Base-by-base conservation (phyloP, 53 echinoderm and acorn worm genomes). In the Paracentrotus lividus region DNA sequence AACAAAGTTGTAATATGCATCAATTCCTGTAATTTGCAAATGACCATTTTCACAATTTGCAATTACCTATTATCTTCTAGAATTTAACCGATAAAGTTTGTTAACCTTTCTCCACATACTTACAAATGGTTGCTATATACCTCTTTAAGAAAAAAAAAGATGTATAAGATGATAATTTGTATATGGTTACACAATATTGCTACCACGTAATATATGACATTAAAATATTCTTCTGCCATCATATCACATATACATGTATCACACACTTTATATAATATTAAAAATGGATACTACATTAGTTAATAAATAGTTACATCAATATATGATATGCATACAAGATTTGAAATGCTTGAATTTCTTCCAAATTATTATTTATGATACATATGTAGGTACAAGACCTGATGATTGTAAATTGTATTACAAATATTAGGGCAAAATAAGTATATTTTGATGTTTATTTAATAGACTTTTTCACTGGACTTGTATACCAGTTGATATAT, bases 191-290 rank as follows among this genome's bases (percentile, higher is more conserved):
- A 23, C 20, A 2, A 49, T 14, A n/a, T 47, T 56, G 36, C 12
- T 4, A 86, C 31, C 8, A 55, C 47, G 18, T 55, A 56, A 54
- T 86, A 86, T 86, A 54, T 13, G 38, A 32, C 38, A 54, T 86
- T 49, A 86, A 56, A 33, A 15, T 55, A 56, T 36, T 54, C 56
- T 86, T 86, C 52, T 55, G 72, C 53, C 47, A 56, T 18, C n/a
- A n/a, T 86, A 56, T 32, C 86, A 86, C 44, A 86, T n/a, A n/a
- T n/a, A n/a, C n/a, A n/a, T n/a, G 56, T 86, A 55, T 89, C 89
- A 89, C 89, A 89, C 89, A 89, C 89, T 89, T 55, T 65, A 89
- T 61, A 64, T 64, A 40, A 89, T 89, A 44, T 89, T 64, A 89
- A 89, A 89, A 89, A 89, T 89, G 36, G 53, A 49, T 85, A 31